Evolutionary conservation across 2,888 invertebrate genomes (phyloP).

Genomic region (Luffia ferchaultella): DNA sequence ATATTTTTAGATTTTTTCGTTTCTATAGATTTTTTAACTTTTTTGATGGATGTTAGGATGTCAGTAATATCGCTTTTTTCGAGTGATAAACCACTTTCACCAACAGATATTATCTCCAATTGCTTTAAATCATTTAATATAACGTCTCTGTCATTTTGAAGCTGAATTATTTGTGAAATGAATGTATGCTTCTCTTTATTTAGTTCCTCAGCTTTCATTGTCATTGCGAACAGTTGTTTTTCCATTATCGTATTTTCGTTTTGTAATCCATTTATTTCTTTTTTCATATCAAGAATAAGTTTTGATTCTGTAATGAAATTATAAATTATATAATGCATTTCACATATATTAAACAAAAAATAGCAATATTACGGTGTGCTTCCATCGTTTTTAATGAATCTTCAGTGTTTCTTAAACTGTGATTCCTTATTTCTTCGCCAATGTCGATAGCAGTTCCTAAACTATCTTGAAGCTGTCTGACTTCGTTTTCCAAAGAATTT

Average conservation of each 20-base stretch:
- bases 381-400: conserved; percentile 36
- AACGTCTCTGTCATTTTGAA: conserved; percentile 36
- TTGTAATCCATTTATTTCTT: conserved; percentile 39
- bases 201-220: conserved; percentile 28
- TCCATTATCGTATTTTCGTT: conserved; percentile 31
- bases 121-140: conserved; percentile 38
- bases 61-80: conserved; percentile 29
- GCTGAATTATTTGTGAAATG: conserved; percentile 25
- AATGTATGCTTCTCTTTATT: conserved; percentile 29
- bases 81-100: conserved; percentile 32
- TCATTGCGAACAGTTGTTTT: conserved; percentile 29
- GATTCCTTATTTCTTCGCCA: conserved; percentile 36
- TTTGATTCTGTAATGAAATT: conserved; percentile 36
- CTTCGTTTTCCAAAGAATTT: conserved; percentile 44
- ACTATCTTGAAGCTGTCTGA: conserved; percentile 29
- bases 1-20: conserved; percentile 26
- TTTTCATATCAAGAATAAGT: conserved; percentile 52
- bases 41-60: conserved; percentile 33
- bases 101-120: conserved; percentile 39
- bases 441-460: conserved; percentile 31
- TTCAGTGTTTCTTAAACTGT: conserved; percentile 30
- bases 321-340: conserved; percentile 2
- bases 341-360: conserved; percentile 1
- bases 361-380: conserved; percentile 39
- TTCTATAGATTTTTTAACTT: conserved; percentile 32